These are phyloP conservation scores for Lepisosteus osseus DNA, from an alignment of 2,113 vertebrate species.

Conservation along the genomic window DNA sequence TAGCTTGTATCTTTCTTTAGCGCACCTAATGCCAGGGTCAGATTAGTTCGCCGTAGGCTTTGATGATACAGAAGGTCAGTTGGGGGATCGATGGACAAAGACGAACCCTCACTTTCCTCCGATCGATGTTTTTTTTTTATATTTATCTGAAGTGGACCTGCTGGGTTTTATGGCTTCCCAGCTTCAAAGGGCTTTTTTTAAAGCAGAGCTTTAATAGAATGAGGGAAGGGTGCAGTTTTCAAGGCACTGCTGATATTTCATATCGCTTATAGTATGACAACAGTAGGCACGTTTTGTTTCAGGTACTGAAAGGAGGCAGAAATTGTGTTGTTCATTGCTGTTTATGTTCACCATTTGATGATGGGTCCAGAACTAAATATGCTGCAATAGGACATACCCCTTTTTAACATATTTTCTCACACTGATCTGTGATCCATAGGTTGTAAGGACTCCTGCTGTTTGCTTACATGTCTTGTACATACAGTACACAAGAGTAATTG, in stretches of 20 bases:
- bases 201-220: conserved; percentile 73
- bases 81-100: conserved; percentile 81
- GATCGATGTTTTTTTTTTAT: conserved; percentile 83
- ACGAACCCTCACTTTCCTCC: conserved; percentile 75
- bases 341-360: too few relatives aligned
- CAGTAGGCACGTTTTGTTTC: conserved; percentile 51
- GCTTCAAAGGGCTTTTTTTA: conserved; percentile 74
- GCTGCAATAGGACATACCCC: too few relatives aligned
- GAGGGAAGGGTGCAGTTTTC: conserved; percentile 54
- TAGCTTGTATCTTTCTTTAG: conserved; percentile 73
- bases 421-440: too few relatives aligned
- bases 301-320: too few relatives aligned
- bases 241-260: conserved; percentile 38
- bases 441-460: too few relatives aligned
- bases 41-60: conserved; percentile 86
- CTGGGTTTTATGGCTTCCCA: conserved; percentile 73
- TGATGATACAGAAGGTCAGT: conserved; percentile 90
- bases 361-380: too few relatives aligned
- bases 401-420: too few relatives aligned
- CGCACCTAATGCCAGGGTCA: conserved; percentile 85
- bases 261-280: conserved; percentile 3
- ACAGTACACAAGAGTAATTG: too few relatives aligned
- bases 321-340: too few relatives aligned
- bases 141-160: conserved; percentile 84
- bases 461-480: too few relatives aligned